Evolutionary conservation across 2,888 invertebrate species (phyloP), one percentile per base, ranked within the genome.

Genomic region (Drosophila pseudotakahashii): DNA sequence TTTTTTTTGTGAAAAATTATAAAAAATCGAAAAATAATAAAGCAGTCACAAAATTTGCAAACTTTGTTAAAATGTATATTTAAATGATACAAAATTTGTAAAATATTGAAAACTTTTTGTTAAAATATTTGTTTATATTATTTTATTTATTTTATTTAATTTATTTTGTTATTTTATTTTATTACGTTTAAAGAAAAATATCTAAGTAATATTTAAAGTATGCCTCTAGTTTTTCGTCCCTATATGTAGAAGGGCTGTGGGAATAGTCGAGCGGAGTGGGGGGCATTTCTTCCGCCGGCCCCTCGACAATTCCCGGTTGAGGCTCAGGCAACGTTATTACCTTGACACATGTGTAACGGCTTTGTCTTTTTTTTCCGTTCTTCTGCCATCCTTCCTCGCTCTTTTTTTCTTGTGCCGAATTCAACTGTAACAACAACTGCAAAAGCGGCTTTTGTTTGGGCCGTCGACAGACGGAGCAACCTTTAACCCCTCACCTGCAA

Each of bases 301-400:
- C 41, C 23, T 13, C 14, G 57, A 23, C 58, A 39, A 58, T 64
- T 61, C 64, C 57, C 58, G 62, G 51, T 41, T 71, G 48, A 36
- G 68, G 78, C 72, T 73, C 68, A 53, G 76, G 53, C 61, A 73
- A 63, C 74, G 79, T 84, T 84, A 85, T 84, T 88, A 88, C 80
- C 85, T 80, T 80, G 88, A 78, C 85, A 88, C 88, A 84, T 88
- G 85, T 82, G 85, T 73, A 86, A 81, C 74, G 88, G 85, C 82
- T 84, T 87, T 85, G 79, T 77, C 73, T 77, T 66, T 64, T 64
- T 58, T 53, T 53, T 23, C 66, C 66, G 13, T 45, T 63, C 30
- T 61, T 34, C 26, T 5, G 23, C 39, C n/a, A 45, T 32, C 34
- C 64, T 52, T 44, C 50, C 74, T 58, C 39, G 58, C 69, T 60